Percentiles rank a stretch among this genome's conserved stretches.
Conservation (phyloP, 2,888 invertebrate species). For the Heliconius ethilla region DNA sequence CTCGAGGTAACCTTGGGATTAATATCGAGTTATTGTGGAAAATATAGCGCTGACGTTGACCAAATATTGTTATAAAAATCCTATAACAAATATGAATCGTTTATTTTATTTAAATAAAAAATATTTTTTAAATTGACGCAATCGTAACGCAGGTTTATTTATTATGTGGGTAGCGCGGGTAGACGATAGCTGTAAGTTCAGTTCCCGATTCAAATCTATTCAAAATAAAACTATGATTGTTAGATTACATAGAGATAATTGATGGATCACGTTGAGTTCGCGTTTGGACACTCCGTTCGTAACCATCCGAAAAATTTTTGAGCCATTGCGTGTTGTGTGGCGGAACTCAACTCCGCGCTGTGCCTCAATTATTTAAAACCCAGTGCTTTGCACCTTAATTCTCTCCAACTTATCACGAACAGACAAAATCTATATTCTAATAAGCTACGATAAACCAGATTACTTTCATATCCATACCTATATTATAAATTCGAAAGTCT, state of each 20-base stretch:
- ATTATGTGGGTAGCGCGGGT: too few relatives aligned
- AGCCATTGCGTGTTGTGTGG: too few relatives aligned
- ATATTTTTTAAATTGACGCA: not conserved
- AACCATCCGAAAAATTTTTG: too few relatives aligned
- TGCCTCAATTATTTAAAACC: too few relatives aligned
- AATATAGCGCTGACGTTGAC: not conserved
- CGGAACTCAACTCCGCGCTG: too few relatives aligned
- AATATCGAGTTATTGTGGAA: slow-evolving; percentile 18
- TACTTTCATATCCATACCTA: not conserved
- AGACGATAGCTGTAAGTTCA: not conserved
- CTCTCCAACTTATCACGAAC: too few relatives aligned
- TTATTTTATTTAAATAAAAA: not conserved
- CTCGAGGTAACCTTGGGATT: slow-evolving; percentile 29
- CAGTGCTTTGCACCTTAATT: too few relatives aligned
- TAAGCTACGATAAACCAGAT: not conserved
- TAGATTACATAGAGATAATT: too few relatives aligned
- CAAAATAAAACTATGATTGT: not conserved
- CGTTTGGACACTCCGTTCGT: too few relatives aligned
- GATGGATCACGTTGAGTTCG: too few relatives aligned
- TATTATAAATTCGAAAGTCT: not conserved
- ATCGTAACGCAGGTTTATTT: too few relatives aligned
- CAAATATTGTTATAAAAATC: not conserved
- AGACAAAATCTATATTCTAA: too few relatives aligned
- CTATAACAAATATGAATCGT: not conserved
- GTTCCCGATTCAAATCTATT: not conserved